Evolutionary conservation across 1,140 invertebrate genomes (phyloP).

Genomic region (Ceratina japonica): DNA sequence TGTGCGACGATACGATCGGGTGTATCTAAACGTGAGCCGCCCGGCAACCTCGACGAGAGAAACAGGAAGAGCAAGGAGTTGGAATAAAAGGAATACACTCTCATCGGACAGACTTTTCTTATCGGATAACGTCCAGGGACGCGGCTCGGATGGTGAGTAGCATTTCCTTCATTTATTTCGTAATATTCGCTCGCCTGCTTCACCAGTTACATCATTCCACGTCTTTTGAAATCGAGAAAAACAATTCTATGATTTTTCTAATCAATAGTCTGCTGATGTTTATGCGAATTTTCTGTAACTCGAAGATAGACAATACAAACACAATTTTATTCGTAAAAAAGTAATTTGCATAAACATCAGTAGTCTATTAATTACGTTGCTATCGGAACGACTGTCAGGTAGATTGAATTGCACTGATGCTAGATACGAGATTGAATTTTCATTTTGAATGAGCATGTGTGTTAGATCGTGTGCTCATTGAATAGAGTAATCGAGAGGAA

Average conservation of each 20-base stretch:
- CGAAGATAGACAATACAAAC: too few species aligned
- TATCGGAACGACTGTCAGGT: too few species aligned
- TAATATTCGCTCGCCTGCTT: too few species aligned
- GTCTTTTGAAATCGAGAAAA: too few species aligned
- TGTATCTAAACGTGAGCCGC: not conserved
- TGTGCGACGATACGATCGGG: slow-evolving; percentile 24
- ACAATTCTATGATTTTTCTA: too few species aligned
- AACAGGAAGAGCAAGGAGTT: slow-evolving; percentile 21
- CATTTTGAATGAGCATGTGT: not conserved
- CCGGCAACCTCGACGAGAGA: not conserved
- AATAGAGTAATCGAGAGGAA: not conserved
- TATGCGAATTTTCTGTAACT: too few species aligned
- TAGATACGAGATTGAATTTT: too few species aligned
- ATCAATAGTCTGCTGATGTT: too few species aligned
- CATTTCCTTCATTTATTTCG: slow-evolving; percentile 7
- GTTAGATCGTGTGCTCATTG: not conserved
- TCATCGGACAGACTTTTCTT: slow-evolving; percentile 35
- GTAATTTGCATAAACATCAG: too few species aligned
- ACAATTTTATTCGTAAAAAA: too few species aligned
- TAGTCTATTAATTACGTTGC: too few species aligned
- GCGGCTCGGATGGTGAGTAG: slow-evolving; percentile 51
- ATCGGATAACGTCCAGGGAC: slow-evolving; percentile 43
- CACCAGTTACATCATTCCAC: not conserved
- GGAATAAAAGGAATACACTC: slow-evolving; percentile 26
- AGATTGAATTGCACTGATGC: too few species aligned